Conservation (phyloP, 2,113 vertebrate genomes). For the Stercorarius parasiticus region DNA sequence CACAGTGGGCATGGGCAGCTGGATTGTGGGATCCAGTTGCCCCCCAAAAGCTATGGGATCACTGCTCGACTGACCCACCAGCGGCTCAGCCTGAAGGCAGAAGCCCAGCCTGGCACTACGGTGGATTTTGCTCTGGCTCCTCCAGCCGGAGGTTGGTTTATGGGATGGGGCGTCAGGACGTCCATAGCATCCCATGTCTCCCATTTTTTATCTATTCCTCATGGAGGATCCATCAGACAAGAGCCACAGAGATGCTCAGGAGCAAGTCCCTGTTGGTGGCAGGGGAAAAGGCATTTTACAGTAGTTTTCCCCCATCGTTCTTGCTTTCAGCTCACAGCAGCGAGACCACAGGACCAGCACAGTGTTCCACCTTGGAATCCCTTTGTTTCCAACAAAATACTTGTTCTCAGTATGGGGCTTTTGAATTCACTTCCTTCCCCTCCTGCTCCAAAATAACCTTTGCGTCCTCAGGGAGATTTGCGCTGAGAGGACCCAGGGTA, state of each 20-base stretch:
- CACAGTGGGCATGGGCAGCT: neutral
- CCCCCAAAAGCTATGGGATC: neutral
- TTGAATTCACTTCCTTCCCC: constrained; percentile 35
- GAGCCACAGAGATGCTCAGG: neutral
- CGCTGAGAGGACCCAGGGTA: rapidly evolving
- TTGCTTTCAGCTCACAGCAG: neutral
- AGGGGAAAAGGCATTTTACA: neutral
- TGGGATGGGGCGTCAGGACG: no score
- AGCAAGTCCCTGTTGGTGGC: neutral
- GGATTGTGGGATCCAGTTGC: neutral
- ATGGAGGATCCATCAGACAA: neutral
- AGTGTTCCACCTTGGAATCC: constrained; percentile 3
- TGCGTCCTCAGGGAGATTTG: neutral
- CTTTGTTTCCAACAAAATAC: neutral
- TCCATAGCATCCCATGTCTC: rapidly evolving
- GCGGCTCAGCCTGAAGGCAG: neutral
- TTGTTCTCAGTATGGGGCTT: neutral
- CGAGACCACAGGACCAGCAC: rapidly evolving
- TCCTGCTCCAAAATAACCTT: neutral
- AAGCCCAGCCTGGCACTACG: rapidly evolving
- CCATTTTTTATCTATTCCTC: neutral
- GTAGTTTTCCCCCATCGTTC: neutral
- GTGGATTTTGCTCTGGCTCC: neutral
- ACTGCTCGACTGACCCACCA: neutral
- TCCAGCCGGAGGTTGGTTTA: neutral